phyloP scores from a whole-genome alignment of 2,113 vertebrate genomes.

The human region GRCh38 chr11:114017501-114018000 shows the following conservation, averaged over 20 bases:
- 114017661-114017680: too few species aligned
- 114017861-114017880: neutral
- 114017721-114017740: rapidly evolving
- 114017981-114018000: neutral
- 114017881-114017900: neutral
- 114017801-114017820: neutral
- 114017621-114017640: too few species aligned
- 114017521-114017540: too few species aligned
- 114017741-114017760: neutral
- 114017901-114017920: neutral
- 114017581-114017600: too few species aligned
- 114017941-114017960: neutral
- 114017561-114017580: too few species aligned
- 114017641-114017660: too few species aligned
- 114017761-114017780: neutral
- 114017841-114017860: neutral
- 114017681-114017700: too few species aligned
- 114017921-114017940: neutral
- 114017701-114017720: neutral
- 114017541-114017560: too few species aligned
- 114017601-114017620: too few species aligned
- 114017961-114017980: neutral
- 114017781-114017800: neutral
- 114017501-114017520: too few species aligned
- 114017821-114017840: neutral